Evolutionary conservation across 64 coral and sea anemone genomes (phyloP).

Genomic region (Platygyra sinensis): DNA sequence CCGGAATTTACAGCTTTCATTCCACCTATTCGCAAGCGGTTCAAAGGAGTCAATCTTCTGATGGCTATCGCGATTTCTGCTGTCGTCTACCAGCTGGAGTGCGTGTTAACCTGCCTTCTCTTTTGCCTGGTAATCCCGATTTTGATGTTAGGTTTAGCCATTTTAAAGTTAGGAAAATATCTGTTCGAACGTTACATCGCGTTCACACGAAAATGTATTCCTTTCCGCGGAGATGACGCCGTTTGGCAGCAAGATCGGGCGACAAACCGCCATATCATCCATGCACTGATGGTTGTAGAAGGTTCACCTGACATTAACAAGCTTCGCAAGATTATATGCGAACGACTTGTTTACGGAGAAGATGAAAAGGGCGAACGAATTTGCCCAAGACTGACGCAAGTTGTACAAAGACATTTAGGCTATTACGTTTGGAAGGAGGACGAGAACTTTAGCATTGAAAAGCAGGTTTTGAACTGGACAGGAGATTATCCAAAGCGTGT

Average conservation of each 20-base stretch:
- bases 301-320: slow-evolving; percentile 75
- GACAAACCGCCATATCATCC: slow-evolving; percentile 88
- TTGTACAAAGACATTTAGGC: slow-evolving; percentile 70
- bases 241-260: slow-evolving; percentile 95
- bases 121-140: slow-evolving; percentile 49
- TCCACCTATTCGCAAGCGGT: background rate
- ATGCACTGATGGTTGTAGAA: slow-evolving; percentile 85
- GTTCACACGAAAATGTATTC: slow-evolving; percentile 49
- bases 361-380: slow-evolving; percentile 81
- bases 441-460: slow-evolving; percentile 71
- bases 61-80: slow-evolving; percentile 23
- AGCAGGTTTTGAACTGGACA: slow-evolving; percentile 79
- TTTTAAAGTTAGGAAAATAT: slow-evolving; percentile 54
- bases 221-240: slow-evolving; percentile 78
- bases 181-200: slow-evolving; percentile 53
- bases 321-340: slow-evolving; percentile 65
- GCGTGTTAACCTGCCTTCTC: slow-evolving; percentile 22
- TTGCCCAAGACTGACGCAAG: slow-evolving; percentile 80
- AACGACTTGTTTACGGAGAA: slow-evolving; percentile 78
- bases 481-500: slow-evolving; percentile 53
- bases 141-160: slow-evolving; percentile 17
- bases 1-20: background rate
- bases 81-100: slow-evolving; percentile 57
- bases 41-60: slow-evolving; percentile 7
- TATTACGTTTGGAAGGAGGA: slow-evolving; percentile 93